Conservation (phyloP, 2,797 vertebrate species). For the Centroberyx gerrardi region DNA sequence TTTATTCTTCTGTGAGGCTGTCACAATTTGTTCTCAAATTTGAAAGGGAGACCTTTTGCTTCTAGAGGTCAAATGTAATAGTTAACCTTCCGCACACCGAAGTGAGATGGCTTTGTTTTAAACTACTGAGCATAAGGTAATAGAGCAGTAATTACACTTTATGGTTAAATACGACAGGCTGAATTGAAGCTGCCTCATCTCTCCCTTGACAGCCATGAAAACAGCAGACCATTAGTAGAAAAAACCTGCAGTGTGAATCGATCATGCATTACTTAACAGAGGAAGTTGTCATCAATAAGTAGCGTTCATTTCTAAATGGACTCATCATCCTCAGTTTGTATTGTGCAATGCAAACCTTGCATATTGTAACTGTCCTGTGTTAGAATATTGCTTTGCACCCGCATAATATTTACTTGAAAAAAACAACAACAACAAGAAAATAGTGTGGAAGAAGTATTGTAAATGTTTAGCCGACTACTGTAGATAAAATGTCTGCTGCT, state of each 20-base stretch:
- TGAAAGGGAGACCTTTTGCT: constrained; percentile 40
- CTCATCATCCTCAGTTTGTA: not conserved
- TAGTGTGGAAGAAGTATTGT: not conserved
- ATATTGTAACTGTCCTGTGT: not conserved
- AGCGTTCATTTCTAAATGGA: not conserved
- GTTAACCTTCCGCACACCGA: constrained; percentile 57
- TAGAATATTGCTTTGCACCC: not conserved
- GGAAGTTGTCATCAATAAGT: not conserved
- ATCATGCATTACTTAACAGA: not conserved
- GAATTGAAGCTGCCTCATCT: constrained; percentile 59
- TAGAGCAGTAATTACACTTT: constrained; percentile 67
- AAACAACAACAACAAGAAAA: not conserved
- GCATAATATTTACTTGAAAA: not conserved
- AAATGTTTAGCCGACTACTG: not conserved
- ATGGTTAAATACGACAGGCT: constrained; percentile 51
- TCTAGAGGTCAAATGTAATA: constrained; percentile 59
- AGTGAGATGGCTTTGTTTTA: constrained; percentile 27
- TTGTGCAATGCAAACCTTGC: too few species aligned
- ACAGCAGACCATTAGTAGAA: not conserved
- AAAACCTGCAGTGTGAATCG: not conserved
- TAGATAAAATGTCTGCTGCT: not conserved
- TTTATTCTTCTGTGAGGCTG: constrained; percentile 22
- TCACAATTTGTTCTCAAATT: constrained; percentile 34
- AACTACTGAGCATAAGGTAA: constrained; percentile 34
- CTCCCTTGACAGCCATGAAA: not conserved